Base-by-base conservation (phyloP, 2,113 vertebrate genomes). In the Meleagris gallopavo region DNA sequence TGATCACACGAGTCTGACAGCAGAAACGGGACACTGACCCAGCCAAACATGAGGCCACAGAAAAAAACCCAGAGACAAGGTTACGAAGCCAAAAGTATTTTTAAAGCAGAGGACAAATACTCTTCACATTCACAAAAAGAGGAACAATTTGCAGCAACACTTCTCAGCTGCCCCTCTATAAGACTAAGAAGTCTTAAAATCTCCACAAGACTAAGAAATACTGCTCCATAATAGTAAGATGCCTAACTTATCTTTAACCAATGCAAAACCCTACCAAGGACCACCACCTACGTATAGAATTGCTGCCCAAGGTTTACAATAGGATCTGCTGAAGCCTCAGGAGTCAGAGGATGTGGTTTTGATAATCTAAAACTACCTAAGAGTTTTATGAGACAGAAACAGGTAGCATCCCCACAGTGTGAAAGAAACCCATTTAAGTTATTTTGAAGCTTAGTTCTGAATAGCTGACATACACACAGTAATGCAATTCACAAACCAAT, bases 1-100 rank as follows among this genome's bases (percentile, higher is more conserved):
- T 24, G 65, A 92, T 54, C 11, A 2, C 50, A 81, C 70, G 93
- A 94, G 73, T 85, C 62, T 82, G 65, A 93, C 65, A 93, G 76
- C 85, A 93, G 76, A 48, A 77, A 83, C 7, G 6, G 78, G 77
- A 78, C 50, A 50, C 64, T 66, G 62, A 87, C n/a, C 86, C 62
- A 88, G 75, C 4, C 85, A 89, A 54, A 34, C 20, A 52, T 15
- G 6, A 65, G 79, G 61, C 58, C 70, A 46, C 4, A 41, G 21
- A 83, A 73, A 95, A 95, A 83, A 86, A 60, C 16, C 38, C 38
- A 96, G 75, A 89, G 52, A 61, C 70, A 69, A 81, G 52, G 78
- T 41, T n/a, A 69, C n/a, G 71, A 88, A 88, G 48, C 67, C 55
- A 61, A 16, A 87, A 88, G 21, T 17, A 6, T 15, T 80, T 74